These are phyloP conservation scores for Stenodera caucasica DNA, from an alignment of 2,888 invertebrate species.

Conservation along the genomic window DNA sequence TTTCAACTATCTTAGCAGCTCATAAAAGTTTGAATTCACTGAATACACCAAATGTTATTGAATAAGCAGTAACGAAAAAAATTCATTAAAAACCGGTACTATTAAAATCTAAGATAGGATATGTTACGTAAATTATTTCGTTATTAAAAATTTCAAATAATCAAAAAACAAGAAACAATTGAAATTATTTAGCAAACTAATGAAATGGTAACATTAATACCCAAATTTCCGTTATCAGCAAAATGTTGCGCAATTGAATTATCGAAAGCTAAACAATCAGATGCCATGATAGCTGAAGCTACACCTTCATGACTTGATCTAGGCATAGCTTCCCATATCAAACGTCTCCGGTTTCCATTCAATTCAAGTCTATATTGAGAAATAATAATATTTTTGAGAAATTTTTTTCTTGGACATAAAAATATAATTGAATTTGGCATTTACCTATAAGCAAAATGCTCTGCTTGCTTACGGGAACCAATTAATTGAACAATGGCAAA, in stretches of 20 bases:
- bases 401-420: not conserved
- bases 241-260: slow-evolving; percentile 97
- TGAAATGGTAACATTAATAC: slow-evolving; percentile 99
- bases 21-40: too few relatives aligned
- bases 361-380: slow-evolving; percentile 79
- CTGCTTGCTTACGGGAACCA: slow-evolving; percentile 97
- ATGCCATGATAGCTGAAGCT: slow-evolving; percentile 94
- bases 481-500: slow-evolving; percentile 99
- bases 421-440: slow-evolving; percentile 9
- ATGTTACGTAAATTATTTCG: not conserved
- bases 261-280: slow-evolving; percentile 98
- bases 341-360: slow-evolving; percentile 89
- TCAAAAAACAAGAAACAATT: not conserved
- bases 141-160: not conserved
- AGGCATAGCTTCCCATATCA: slow-evolving; percentile 99
- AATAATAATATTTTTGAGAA: not conserved
- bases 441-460: slow-evolving; percentile 95
- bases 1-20: too few relatives aligned
- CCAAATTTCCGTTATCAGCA: slow-evolving; percentile 98
- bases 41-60: too few relatives aligned
- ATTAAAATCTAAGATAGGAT: not conserved
- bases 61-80: too few relatives aligned
- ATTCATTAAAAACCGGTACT: too few relatives aligned
- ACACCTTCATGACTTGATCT: slow-evolving; percentile 99
- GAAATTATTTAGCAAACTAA: slow-evolving; percentile 64